Evolutionary conservation across 2,888 invertebrate species (phyloP).

Genomic region (Geotrupes spiniger): DNA sequence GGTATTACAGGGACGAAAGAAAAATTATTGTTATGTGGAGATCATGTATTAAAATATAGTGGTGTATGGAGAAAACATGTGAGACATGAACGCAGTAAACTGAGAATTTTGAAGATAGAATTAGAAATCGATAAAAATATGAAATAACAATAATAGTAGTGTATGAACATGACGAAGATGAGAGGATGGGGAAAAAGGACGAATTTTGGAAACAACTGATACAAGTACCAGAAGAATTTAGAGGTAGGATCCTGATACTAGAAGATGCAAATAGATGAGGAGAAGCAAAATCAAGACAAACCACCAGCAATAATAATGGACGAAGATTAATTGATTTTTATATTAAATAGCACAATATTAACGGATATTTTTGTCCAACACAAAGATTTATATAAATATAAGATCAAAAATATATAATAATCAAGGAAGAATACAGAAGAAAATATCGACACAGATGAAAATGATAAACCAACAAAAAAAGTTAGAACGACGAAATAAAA

Average conservation of each 20-base stretch:
- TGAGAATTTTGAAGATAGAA: too few relatives aligned
- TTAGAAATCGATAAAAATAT: constrained; percentile 3
- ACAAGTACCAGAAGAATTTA: constrained; percentile 11
- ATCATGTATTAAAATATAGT: too few relatives aligned
- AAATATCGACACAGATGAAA: too few relatives aligned
- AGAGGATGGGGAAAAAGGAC: constrained; percentile 9
- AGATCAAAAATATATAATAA: not conserved
- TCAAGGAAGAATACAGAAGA: not conserved
- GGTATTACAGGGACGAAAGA: too few relatives aligned
- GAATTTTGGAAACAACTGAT: constrained; percentile 13
- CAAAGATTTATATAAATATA: not conserved
- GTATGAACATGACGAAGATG: constrained; percentile 15
- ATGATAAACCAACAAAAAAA: too few relatives aligned
- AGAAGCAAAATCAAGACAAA: not conserved
- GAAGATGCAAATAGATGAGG: too few relatives aligned
- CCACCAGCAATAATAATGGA: not conserved
- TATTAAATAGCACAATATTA: not conserved
- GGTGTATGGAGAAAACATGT: not conserved
- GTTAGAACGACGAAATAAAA: too few relatives aligned
- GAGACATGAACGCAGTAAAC: not conserved
- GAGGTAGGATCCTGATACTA: constrained; percentile 5
- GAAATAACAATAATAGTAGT: constrained; percentile 12
- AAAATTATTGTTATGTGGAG: too few relatives aligned
- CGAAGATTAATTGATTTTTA: not conserved
- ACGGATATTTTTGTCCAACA: not conserved